Evolutionary conservation across 2,113 vertebrate species (phyloP).

Genomic region (Colinus virginianus): DNA sequence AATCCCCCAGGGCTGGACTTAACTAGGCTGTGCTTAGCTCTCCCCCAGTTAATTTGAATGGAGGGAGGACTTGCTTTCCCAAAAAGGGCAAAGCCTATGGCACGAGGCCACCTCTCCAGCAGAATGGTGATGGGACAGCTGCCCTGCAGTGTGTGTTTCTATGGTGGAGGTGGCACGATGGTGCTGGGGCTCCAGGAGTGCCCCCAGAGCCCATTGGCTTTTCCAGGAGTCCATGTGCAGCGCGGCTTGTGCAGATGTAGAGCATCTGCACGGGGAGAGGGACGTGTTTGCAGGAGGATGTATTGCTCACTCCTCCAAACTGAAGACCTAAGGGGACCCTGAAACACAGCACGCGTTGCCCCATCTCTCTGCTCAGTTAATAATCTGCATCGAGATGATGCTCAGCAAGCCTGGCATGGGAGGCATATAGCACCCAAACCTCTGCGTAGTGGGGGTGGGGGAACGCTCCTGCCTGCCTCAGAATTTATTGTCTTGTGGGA

Average conservation of each 20-base stretch:
- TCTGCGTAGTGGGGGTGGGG: rapidly evolving
- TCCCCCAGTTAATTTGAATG: constrained; percentile 67
- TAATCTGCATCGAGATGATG: background rate
- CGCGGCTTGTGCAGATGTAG: background rate
- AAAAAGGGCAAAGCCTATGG: background rate
- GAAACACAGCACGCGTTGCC: background rate
- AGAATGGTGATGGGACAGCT: too few relatives aligned
- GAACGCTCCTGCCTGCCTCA: background rate
- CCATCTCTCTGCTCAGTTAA: background rate
- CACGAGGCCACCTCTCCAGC: background rate
- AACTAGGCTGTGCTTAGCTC: constrained; percentile 59
- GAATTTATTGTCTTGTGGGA: background rate
- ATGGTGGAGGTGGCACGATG: background rate
- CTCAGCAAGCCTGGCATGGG: background rate
- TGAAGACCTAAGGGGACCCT: background rate
- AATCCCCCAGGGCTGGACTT: constrained; percentile 75
- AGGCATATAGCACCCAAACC: background rate
- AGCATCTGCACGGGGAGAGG: background rate
- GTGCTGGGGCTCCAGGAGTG: background rate
- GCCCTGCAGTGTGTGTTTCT: background rate
- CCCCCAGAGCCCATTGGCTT: background rate
- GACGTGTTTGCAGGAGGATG: constrained; percentile 2
- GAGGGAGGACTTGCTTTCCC: background rate
- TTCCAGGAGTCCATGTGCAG: rapidly evolving
- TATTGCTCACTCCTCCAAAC: background rate